Evolutionary conservation across 2,113 vertebrate genomes (phyloP).

Genomic region (Saguinus midas): DNA sequence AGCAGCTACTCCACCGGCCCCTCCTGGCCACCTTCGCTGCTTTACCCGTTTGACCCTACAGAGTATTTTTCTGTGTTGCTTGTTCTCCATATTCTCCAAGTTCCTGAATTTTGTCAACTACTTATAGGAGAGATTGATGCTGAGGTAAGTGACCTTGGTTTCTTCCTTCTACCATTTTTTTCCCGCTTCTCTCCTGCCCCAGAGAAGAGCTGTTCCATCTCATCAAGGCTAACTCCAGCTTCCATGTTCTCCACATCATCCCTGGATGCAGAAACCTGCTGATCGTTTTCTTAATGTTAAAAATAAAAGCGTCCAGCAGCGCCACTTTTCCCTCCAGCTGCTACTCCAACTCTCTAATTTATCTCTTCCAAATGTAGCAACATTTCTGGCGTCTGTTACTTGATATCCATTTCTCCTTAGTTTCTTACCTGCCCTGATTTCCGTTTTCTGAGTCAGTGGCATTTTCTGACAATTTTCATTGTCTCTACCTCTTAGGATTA

Average conservation of each 20-base stretch:
- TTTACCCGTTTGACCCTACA: neutral
- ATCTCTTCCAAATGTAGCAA: neutral
- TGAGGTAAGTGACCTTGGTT: neutral
- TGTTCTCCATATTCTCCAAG: neutral
- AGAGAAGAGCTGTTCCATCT: neutral
- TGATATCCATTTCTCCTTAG: neutral
- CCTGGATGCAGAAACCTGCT: neutral
- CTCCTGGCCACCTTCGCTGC: neutral
- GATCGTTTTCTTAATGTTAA: neutral
- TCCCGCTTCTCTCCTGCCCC: neutral
- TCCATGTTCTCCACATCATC: neutral
- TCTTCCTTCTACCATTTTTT: neutral
- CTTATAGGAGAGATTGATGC: neutral
- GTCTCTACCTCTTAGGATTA: neutral
- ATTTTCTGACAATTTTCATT: neutral
- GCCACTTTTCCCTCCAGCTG: neutral
- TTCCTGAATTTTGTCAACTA: neutral
- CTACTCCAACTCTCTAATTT: neutral
- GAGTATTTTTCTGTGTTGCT: neutral
- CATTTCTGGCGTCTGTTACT: neutral
- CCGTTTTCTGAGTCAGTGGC: neutral
- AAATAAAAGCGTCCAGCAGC: neutral
- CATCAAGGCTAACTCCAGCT: neutral
- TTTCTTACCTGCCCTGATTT: neutral
- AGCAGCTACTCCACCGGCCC: neutral